Conservation (phyloP, 2,888 invertebrate species). For the Synanthedon vespiformis region DNA sequence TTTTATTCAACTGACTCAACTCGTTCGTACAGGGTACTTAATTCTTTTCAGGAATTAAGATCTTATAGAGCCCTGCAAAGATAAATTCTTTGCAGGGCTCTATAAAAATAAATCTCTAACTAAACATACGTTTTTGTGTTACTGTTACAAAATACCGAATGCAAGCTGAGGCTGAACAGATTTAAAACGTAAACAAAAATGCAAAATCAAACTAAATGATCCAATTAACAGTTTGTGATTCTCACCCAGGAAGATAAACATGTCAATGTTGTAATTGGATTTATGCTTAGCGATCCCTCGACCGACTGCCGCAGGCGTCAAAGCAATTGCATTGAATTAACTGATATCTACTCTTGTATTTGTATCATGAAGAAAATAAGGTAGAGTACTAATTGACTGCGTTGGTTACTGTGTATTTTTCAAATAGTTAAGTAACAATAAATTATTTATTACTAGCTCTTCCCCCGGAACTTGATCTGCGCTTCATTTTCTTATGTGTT, state of each 20-base stretch:
- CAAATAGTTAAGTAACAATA: too few species aligned
- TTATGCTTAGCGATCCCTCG: conserved; percentile 12
- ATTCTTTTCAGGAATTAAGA: too few species aligned
- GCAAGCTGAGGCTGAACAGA: neutral
- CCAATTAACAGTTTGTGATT: conserved; percentile 16
- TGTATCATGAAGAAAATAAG: conserved; percentile 2
- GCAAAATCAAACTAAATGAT: conserved; percentile 20
- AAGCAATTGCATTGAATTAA: neutral
- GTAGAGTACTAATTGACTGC: conserved; percentile 1
- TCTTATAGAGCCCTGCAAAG: too few species aligned
- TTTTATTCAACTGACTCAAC: too few species aligned
- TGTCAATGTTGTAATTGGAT: conserved; percentile 29
- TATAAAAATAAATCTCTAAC: too few species aligned
- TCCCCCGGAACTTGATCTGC: too few species aligned
- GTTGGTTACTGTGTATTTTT: too few species aligned
- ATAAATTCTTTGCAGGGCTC: too few species aligned
- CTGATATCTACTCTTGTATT: neutral
- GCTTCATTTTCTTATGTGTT: too few species aligned
- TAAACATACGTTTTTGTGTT: neutral
- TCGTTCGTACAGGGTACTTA: too few species aligned
- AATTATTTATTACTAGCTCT: too few species aligned
- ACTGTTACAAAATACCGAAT: neutral
- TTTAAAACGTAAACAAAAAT: conserved; percentile 10
- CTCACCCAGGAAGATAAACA: conserved; percentile 19
- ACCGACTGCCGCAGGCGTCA: neutral